phyloP scores from a whole-genome alignment of 2,113 vertebrate species.

The Phalacrocorax aristotelis region DNA sequence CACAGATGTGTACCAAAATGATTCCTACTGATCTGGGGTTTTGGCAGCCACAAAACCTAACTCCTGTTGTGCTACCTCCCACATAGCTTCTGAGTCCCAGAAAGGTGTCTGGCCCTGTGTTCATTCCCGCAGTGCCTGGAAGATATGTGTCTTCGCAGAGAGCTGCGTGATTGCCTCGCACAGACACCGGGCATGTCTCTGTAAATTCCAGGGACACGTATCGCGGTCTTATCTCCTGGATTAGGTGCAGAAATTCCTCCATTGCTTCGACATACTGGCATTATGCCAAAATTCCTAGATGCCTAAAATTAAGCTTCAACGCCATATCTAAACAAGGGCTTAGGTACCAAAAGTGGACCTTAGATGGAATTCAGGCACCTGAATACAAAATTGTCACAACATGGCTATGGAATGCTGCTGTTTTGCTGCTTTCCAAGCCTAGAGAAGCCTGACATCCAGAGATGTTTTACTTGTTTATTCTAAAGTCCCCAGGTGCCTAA shows the following conservation, averaged over 20 bases:
- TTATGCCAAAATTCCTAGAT: not conserved
- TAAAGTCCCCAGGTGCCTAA: not conserved
- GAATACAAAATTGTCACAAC: not conserved
- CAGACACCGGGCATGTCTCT: rapidly evolving
- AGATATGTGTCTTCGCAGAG: rapidly evolving
- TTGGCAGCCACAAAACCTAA: not conserved
- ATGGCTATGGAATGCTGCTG: not conserved
- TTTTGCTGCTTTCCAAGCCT: not conserved
- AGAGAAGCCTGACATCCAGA: not conserved
- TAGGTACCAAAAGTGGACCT: not conserved
- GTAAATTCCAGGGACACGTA: not conserved
- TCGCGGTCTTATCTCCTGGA: not conserved
- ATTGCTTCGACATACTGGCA: not conserved
- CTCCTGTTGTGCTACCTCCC: not conserved
- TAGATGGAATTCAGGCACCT: not conserved
- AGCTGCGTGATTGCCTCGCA: not conserved
- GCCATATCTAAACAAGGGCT: not conserved
- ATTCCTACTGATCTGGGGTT: not conserved
- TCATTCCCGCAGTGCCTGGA: rapidly evolving
- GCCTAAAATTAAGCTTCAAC: not conserved
- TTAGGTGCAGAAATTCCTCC: not conserved
- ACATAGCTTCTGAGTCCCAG: not conserved
- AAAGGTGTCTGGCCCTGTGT: not conserved
- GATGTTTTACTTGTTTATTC: not conserved
- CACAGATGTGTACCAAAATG: not conserved